Evolutionary conservation across 1,140 invertebrate species (phyloP).

Genomic region (Tetramorium simillimum): DNA sequence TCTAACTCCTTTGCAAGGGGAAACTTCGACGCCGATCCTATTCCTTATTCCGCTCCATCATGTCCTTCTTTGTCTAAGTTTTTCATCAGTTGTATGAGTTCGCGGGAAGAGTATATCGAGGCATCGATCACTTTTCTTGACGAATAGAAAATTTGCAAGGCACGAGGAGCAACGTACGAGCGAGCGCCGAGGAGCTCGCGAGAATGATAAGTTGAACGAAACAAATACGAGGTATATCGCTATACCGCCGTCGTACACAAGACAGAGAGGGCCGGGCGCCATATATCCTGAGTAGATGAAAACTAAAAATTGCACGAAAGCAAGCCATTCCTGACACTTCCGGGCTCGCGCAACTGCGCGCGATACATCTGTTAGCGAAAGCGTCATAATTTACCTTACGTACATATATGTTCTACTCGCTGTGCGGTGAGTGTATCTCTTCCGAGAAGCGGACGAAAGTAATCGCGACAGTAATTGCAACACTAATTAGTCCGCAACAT

Average conservation of each 20-base stretch:
- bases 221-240: constrained; percentile 64
- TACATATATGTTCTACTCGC: not conserved
- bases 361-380: constrained; percentile 54
- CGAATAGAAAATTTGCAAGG: constrained; percentile 54
- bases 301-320: constrained; percentile 55
- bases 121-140: constrained; percentile 44
- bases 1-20: not conserved
- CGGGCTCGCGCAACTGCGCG: constrained; percentile 29
- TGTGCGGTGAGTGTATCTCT: not conserved
- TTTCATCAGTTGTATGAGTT: constrained; percentile 45
- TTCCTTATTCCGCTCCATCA: constrained; percentile 54
- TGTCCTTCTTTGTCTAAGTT: constrained; percentile 42
- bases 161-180: not conserved
- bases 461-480: constrained; percentile 15
- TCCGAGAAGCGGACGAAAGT: not conserved
- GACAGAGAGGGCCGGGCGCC: constrained; percentile 35
- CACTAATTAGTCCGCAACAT: constrained; percentile 11
- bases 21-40: constrained; percentile 4
- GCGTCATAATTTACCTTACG: constrained; percentile 39
- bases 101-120: constrained; percentile 25
- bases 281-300: constrained; percentile 39
- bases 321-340: constrained; percentile 52
- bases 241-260: constrained; percentile 2
- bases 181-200: not conserved
- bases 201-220: constrained; percentile 58